These are phyloP conservation scores for Melipona bicolor DNA, from an alignment of 2,888 invertebrate genomes.

Conservation along the genomic window DNA sequence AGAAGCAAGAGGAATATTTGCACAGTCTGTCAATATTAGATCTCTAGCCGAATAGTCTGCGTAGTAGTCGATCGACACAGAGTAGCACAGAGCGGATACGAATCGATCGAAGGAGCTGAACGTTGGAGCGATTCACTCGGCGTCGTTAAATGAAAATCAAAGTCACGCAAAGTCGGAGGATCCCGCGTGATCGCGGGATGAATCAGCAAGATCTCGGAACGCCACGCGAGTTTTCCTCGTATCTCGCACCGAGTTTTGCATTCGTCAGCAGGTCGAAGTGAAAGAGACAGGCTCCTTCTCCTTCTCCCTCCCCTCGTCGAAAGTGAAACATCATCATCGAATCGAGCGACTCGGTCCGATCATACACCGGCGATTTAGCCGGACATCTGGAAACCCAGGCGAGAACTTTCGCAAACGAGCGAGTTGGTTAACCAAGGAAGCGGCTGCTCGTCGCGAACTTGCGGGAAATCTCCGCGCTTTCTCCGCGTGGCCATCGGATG, in stretches of 20 bases:
- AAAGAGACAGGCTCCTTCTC: constrained; percentile 38
- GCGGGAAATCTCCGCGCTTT: constrained; percentile 18
- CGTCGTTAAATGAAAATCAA: constrained; percentile 21
- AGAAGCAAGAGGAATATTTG: background rate
- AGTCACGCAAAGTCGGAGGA: background rate
- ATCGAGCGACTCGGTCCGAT: constrained; percentile 53
- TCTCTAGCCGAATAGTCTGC: too few relatives aligned
- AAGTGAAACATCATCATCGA: constrained; percentile 57
- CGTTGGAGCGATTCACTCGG: background rate
- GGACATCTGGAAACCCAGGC: constrained; percentile 26
- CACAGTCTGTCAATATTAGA: background rate
- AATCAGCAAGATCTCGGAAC: background rate
- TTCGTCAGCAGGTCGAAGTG: constrained; percentile 31
- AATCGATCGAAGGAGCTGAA: background rate
- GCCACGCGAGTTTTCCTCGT: background rate
- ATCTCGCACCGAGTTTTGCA: too few relatives aligned
- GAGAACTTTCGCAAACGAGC: constrained; percentile 55
- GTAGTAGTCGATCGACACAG: too few relatives aligned
- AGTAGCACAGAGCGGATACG: too few relatives aligned
- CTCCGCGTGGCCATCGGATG: constrained; percentile 13
- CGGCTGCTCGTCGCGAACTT: background rate
- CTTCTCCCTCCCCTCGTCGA: constrained; percentile 24
- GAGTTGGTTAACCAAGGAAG: background rate
- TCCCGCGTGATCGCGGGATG: background rate
- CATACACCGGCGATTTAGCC: background rate